Evolutionary conservation across 2,797 vertebrate genomes (phyloP).

Genomic region (Ctenochaetus hawaiiensis): DNA sequence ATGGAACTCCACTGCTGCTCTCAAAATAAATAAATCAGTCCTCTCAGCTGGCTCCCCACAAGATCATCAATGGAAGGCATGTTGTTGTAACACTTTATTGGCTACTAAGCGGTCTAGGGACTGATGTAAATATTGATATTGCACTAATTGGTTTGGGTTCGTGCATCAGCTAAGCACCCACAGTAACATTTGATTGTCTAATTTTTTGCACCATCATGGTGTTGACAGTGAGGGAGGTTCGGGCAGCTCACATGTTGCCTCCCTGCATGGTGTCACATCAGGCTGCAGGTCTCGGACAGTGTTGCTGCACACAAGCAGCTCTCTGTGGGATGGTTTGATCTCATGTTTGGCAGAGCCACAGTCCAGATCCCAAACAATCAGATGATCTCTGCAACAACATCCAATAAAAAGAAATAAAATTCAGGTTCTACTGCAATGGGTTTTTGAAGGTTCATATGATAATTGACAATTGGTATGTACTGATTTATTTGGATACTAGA

Average conservation of each 20-base stretch:
- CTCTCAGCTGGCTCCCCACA: too few species aligned
- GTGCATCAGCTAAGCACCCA: not conserved
- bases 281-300: slow-evolving; percentile 47
- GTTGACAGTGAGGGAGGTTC: not conserved
- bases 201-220: not conserved
- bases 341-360: slow-evolving; percentile 79
- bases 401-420: not conserved
- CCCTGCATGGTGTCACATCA: slow-evolving; percentile 17
- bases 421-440: not conserved
- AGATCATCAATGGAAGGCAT: not conserved
- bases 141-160: too few species aligned
- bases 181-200: not conserved
- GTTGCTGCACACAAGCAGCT: slow-evolving; percentile 57
- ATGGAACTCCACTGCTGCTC: too few species aligned
- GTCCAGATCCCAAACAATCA: slow-evolving; percentile 84
- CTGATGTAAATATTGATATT: not conserved
- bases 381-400: slow-evolving; percentile 78
- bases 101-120: not conserved
- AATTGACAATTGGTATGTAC: not conserved
- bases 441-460: not conserved
- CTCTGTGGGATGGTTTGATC: slow-evolving; percentile 72
- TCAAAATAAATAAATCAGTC: too few species aligned
- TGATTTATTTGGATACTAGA: not conserved
- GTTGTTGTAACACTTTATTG: not conserved
- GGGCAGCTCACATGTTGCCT: slow-evolving; percentile 23